Evolutionary conservation across 2,113 vertebrate genomes (phyloP).

Genomic region (Salvelinus fontinalis): DNA sequence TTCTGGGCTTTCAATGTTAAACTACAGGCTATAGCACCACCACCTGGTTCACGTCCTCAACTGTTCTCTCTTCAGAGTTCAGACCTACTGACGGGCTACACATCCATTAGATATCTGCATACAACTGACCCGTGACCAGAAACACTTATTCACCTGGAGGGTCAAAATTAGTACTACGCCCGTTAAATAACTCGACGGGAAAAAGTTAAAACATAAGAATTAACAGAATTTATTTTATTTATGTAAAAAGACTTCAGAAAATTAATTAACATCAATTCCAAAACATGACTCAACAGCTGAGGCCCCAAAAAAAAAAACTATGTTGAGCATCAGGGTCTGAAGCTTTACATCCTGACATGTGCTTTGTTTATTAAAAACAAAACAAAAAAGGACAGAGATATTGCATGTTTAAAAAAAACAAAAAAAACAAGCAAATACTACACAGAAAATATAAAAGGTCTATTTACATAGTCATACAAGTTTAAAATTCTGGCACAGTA

Average conservation of each 20-base stretch:
- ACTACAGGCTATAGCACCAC: background rate
- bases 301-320: constrained; percentile 24
- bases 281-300: constrained; percentile 35
- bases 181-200: no score
- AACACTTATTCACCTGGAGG: no score
- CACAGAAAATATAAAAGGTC: constrained; percentile 18
- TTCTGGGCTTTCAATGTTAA: no score
- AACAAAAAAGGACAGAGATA: constrained; percentile 10
- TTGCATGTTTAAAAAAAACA: constrained; percentile 21
- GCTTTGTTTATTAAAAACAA: constrained; percentile 30
- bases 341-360: constrained; percentile 34
- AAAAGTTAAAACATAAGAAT: background rate
- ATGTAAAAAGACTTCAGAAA: constrained; percentile 38
- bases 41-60: background rate
- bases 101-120: no score
- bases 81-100: no score
- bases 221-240: background rate
- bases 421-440: constrained; percentile 8
- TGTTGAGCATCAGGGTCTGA: constrained; percentile 16
- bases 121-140: no score
- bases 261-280: constrained; percentile 42
- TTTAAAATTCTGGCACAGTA: constrained; percentile 27
- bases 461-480: constrained; percentile 43
- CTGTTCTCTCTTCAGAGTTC: no score
- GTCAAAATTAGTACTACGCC: no score